phyloP scores from a whole-genome alignment of 2,113 vertebrate species.

The Grammatotria lemairii region DNA sequence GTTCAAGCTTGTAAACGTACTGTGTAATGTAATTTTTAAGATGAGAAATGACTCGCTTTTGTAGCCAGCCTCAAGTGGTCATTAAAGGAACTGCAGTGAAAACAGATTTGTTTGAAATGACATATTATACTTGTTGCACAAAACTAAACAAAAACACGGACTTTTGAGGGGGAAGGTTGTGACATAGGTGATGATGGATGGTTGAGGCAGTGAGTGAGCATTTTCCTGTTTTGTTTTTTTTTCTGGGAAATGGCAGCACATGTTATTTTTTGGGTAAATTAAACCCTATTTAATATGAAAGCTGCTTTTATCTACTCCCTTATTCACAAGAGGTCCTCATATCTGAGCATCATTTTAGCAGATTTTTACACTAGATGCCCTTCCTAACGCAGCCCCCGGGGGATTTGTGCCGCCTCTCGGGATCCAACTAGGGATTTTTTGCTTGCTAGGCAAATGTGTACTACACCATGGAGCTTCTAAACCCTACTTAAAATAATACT shows the following conservation, averaged over 20 bases:
- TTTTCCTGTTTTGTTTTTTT: not conserved
- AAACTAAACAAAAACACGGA: not conserved
- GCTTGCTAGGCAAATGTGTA: not conserved
- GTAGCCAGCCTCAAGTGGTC: not conserved
- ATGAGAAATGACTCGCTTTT: not conserved
- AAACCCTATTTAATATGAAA: not conserved
- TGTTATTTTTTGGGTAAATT: not conserved
- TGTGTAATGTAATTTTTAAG: not conserved
- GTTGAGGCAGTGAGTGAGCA: not conserved
- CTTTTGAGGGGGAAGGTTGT: not conserved
- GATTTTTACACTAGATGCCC: not conserved
- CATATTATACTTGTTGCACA: not conserved
- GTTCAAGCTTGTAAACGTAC: not conserved
- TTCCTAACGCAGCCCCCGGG: accelerated
- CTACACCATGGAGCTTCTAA: accelerated
- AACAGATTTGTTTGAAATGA: accelerated
- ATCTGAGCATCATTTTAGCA: not conserved
- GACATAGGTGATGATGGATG: not conserved
- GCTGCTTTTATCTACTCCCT: not conserved
- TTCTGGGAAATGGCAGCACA: not conserved
- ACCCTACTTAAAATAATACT: not conserved
- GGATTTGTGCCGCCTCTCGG: not conserved
- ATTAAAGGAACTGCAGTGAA: not conserved
- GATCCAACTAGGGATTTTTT: not conserved
- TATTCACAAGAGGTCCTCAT: not conserved